Evolutionary conservation across 2,888 invertebrate species (phyloP).

Genomic region (Trissolcus japonicus): DNA sequence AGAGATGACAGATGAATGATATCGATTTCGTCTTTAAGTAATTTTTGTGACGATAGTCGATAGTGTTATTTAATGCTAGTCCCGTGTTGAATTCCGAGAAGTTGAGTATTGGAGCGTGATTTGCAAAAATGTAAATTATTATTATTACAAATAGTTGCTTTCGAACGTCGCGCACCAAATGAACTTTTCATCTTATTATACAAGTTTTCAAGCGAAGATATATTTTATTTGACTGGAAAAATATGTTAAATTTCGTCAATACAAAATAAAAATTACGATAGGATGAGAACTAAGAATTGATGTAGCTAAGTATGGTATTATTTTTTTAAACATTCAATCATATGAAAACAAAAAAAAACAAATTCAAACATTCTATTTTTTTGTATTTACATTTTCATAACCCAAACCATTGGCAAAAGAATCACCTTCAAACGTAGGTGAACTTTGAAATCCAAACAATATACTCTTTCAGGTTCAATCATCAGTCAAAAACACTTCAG

Average conservation of each 20-base stretch:
- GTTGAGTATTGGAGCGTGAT: neutral
- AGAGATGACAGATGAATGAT: neutral
- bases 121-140: neutral
- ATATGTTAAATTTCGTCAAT: too few relatives aligned
- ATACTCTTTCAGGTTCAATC: conserved; percentile 16
- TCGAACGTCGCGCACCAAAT: too few relatives aligned
- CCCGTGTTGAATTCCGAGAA: neutral
- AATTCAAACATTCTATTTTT: too few relatives aligned
- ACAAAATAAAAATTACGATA: too few relatives aligned
- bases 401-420: neutral
- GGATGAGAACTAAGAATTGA: too few relatives aligned
- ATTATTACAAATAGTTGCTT: neutral
- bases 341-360: too few relatives aligned
- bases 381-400: neutral
- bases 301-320: too few relatives aligned
- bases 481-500: conserved; percentile 45
- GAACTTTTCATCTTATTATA: too few relatives aligned
- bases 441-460: conserved; percentile 16
- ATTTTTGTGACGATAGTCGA: neutral
- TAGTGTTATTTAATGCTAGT: neutral
- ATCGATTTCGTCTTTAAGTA: neutral
- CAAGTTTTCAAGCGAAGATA: too few relatives aligned
- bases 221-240: too few relatives aligned
- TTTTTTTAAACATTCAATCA: too few relatives aligned
- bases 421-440: neutral